phyloP scores from a whole-genome alignment of 2,113 vertebrate genomes.

The Phyllostomus hastatus region DNA sequence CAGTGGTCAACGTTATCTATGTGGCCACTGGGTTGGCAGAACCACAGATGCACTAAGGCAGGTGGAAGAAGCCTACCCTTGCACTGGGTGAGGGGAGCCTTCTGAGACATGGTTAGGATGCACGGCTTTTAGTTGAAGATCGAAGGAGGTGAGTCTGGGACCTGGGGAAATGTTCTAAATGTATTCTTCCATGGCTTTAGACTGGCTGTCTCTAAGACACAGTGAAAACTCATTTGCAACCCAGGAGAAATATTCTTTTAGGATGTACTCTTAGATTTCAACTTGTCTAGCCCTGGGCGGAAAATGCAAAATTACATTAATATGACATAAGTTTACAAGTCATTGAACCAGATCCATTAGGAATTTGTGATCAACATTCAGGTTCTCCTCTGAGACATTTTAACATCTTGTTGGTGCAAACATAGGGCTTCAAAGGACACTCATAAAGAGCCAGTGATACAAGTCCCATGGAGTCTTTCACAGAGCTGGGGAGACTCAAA shows the following conservation, averaged over 20 bases:
- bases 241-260: not conserved
- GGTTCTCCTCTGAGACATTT: not conserved
- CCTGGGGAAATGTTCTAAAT: not conserved
- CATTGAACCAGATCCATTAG: not conserved
- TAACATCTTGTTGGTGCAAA: not conserved
- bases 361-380: slow-evolving; percentile 7
- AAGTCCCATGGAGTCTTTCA: not conserved
- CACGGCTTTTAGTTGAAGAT: not conserved
- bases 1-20: not conserved
- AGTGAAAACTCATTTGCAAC: slow-evolving; percentile 29
- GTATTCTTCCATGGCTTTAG: not conserved
- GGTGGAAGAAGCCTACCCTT: not conserved
- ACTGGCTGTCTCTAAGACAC: not conserved
- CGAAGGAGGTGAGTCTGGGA: not conserved
- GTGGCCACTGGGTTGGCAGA: not conserved
- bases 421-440: not conserved
- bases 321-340: not conserved
- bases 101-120: not conserved
- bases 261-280: slow-evolving; percentile 8
- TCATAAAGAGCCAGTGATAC: not conserved
- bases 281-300: not conserved
- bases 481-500: not conserved
- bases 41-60: not conserved
- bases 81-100: not conserved
- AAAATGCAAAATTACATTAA: slow-evolving; percentile 34